These are phyloP conservation scores for Eupeodes latifasciatus DNA, from an alignment of 2,888 invertebrate species.

Conservation along the genomic window DNA sequence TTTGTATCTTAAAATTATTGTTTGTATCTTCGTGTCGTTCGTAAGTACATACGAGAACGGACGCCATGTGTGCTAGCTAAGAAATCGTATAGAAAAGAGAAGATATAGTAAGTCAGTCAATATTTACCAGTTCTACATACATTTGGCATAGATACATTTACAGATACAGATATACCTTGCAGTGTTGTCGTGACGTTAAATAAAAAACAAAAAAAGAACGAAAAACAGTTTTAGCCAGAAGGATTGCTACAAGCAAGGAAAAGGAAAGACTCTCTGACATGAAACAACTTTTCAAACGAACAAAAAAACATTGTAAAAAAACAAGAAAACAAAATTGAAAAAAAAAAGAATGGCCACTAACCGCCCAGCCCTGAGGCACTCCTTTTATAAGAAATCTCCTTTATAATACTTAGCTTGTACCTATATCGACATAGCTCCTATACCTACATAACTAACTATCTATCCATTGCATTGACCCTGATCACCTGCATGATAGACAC, in stretches of 20 bases:
- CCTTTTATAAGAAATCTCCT: conserved; percentile 18
- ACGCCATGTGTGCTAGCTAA: conserved; percentile 4
- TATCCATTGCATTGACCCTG: conserved; percentile 68
- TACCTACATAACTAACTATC: neutral
- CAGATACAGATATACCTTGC: conserved; percentile 21
- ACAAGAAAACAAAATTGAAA: neutral
- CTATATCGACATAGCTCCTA: neutral
- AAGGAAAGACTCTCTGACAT: conserved; percentile 13
- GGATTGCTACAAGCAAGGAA: conserved; percentile 13
- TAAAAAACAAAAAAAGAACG: neutral
- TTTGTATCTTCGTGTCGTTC: neutral
- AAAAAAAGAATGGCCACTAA: conserved; percentile 60
- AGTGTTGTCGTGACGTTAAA: conserved; percentile 18
- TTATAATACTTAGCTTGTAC: neutral
- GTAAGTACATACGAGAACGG: neutral
- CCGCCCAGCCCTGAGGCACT: conserved; percentile 59
- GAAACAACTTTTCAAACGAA: conserved; percentile 28
- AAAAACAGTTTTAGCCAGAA: conserved; percentile 2
- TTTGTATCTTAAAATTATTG: neutral
- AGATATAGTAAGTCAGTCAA: conserved; percentile 47
- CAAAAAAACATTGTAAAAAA: neutral
- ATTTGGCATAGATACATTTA: conserved; percentile 37
- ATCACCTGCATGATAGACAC: conserved; percentile 65
- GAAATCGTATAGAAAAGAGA: too few relatives aligned
- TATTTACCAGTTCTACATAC: conserved; percentile 54